phyloP scores from a whole-genome alignment of 2,113 vertebrate species.

The Kryptolebias marmoratus region DNA sequence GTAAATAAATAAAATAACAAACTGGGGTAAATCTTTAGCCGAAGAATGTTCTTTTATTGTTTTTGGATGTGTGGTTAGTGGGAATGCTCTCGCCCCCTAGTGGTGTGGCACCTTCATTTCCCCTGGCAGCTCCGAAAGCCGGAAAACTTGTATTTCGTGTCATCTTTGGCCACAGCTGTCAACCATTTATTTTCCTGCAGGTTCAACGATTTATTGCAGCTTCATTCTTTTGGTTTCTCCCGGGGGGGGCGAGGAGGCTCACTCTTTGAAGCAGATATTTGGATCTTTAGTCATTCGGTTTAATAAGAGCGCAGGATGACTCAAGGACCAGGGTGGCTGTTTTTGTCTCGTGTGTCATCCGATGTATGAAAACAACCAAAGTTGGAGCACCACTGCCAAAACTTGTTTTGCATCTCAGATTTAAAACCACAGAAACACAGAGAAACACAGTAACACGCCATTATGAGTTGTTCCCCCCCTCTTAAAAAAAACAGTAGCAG shows the following conservation, averaged over 20 bases:
- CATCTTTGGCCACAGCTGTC: conserved; percentile 38
- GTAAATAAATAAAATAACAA: no score
- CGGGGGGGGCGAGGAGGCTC: conserved; percentile 6
- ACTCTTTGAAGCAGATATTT: conserved; percentile 47
- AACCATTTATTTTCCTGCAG: conserved; percentile 36
- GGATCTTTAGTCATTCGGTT: conserved; percentile 48
- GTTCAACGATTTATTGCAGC: conserved; percentile 23
- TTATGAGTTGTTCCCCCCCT: background rate
- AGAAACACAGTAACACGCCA: conserved; percentile 23
- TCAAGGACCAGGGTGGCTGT: conserved; percentile 15
- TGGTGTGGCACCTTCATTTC: no score
- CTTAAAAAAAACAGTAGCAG: background rate
- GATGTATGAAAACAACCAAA: conserved; percentile 9
- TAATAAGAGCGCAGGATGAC: conserved; percentile 38
- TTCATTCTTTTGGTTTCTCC: conserved; percentile 21
- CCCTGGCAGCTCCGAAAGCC: background rate
- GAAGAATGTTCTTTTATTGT: no score
- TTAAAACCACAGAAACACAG: conserved; percentile 42
- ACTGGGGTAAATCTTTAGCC: no score
- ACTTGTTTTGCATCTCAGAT: background rate
- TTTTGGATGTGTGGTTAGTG: no score
- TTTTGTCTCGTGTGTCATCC: conserved; percentile 36
- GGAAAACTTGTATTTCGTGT: background rate
- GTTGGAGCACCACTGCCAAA: conserved; percentile 52
- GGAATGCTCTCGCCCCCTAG: no score